Base-by-base conservation (phyloP, 2,113 vertebrate genomes). In the Brachionichthys hirsutus region DNA sequence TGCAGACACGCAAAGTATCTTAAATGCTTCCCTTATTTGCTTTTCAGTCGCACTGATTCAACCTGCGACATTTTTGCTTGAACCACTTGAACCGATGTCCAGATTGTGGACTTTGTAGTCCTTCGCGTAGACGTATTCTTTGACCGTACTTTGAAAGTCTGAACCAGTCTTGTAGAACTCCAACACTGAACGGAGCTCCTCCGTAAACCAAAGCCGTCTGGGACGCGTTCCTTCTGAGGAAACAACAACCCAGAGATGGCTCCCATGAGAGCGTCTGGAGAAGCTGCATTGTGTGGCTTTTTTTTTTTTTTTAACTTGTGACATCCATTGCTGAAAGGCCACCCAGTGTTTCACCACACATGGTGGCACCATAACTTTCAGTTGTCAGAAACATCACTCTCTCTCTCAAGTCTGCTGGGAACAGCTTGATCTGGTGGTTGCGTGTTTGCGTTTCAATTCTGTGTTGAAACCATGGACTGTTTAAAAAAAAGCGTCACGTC, bases 211-310 rank as follows among this genome's bases (percentile, higher is more conserved):
- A 6, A 17, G 53, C 45, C 3, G 16, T 48, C 55, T 40, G 67
- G 22, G 65, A 13, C 48, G 53, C 50, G 53, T 59, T n/a, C 61
- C 49, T 57, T 3, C 36, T 44, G 67, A 59, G 44, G 55, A 66
- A 66, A 19, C 36, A 55, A 20, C 19, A 11, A 30, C 55, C 48
- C 36, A 30, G 10, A 6, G 60, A 52, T 30, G 6, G 67, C 63
- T 71, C 73, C 43, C 61, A 42, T 36, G 68, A 75, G 77, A 75
- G 50, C 40, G 19, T 42, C 16, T 53, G 4, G 51, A 9, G 54
- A 63, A 47, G 55, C 49, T 20, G 8, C 34, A 61, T 58, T 38
- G 58, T 65, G 70, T 64, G 66, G 67, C 56, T 56, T 73, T 30
- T 30, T 8, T 73, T 30, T 30, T 8, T 30, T 30, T 30, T 66